These are phyloP conservation scores for Squalus acanthias DNA, from an alignment of 2,797 vertebrate species.

Conservation along the genomic window DNA sequence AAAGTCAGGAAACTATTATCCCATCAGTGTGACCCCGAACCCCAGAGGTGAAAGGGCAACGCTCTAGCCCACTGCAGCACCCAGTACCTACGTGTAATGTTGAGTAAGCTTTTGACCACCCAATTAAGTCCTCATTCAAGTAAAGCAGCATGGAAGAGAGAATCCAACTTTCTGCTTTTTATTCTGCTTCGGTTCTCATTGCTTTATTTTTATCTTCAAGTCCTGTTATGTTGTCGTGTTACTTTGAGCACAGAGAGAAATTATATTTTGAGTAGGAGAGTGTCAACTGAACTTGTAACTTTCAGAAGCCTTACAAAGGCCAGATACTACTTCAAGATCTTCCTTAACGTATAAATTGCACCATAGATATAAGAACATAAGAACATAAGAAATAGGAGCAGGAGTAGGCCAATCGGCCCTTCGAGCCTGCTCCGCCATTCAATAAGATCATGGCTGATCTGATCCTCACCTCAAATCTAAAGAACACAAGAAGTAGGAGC, in stretches of 20 bases:
- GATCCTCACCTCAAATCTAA: too few species aligned
- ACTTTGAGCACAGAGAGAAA: background rate
- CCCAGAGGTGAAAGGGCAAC: background rate
- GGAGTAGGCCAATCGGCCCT: too few species aligned
- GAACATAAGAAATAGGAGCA: too few species aligned
- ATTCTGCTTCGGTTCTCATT: background rate
- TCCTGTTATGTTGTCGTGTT: background rate
- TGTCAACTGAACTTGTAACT: background rate
- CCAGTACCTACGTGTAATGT: background rate
- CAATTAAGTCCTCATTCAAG: background rate
- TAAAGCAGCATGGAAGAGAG: background rate
- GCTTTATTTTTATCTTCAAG: background rate
- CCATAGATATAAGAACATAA: too few species aligned
- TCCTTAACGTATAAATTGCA: background rate
- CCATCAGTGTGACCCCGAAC: background rate
- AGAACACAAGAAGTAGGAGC: too few species aligned
- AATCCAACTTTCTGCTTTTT: background rate
- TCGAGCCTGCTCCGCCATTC: too few species aligned
- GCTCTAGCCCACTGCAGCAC: background rate
- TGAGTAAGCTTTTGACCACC: background rate
- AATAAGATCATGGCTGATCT: too few species aligned
- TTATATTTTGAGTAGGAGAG: too few species aligned
- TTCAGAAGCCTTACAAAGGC: background rate
- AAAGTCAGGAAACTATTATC: slow-evolving; percentile 27
- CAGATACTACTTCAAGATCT: background rate